phyloP scores from a whole-genome alignment of 2,113 vertebrate genomes.

The Morone saxatilis region DNA sequence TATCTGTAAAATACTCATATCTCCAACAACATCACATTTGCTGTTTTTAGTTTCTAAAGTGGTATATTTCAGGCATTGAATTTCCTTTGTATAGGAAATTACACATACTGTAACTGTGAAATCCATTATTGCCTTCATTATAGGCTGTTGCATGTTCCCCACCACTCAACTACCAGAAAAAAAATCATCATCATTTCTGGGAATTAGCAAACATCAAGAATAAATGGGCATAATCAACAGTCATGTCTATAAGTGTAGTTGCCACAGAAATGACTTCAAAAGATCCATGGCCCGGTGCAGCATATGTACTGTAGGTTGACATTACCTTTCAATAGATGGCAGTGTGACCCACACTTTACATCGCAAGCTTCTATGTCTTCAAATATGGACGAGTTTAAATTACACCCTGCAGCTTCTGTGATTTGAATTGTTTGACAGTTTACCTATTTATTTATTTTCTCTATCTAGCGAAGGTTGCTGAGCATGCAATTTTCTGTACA shows the following conservation, averaged over 20 bases:
- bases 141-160: neutral
- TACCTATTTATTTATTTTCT: conserved; percentile 30
- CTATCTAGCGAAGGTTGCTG: conserved; percentile 31
- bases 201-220: neutral
- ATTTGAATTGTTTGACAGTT: conserved; percentile 45
- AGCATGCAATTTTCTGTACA: conserved; percentile 32
- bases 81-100: conserved; percentile 31
- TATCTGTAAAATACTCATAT: conserved; percentile 10
- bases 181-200: neutral
- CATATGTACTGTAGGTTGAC: neutral
- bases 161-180: neutral
- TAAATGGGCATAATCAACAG: neutral
- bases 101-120: neutral
- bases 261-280: neutral
- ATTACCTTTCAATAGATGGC: conserved; percentile 68
- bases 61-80: neutral
- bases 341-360: conserved; percentile 63
- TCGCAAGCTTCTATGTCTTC: neutral
- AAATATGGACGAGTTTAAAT: conserved; percentile 14
- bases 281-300: neutral
- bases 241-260: neutral
- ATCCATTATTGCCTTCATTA: conserved; percentile 17
- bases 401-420: conserved; percentile 8
- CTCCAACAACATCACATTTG: neutral
- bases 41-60: neutral